Evolutionary conservation across 2,797 vertebrate species (phyloP).

Genomic region (Paramormyrops hopkinsi): DNA sequence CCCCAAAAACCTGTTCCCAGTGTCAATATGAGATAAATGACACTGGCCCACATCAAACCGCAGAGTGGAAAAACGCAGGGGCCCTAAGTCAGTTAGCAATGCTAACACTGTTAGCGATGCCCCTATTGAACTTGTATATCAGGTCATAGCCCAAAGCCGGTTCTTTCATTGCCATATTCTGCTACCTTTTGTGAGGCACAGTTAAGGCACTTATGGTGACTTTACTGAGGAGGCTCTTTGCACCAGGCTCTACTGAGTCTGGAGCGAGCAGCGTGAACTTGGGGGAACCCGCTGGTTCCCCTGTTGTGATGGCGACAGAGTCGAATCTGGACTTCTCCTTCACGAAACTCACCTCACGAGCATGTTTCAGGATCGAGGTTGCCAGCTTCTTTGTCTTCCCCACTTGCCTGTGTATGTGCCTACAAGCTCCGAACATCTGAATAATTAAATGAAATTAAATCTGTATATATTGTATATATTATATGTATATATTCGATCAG

Average conservation of each 20-base stretch:
- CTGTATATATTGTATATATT: background rate
- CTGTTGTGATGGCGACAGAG: background rate
- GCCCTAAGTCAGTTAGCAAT: background rate
- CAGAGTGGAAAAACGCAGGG: background rate
- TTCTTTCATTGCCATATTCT: background rate
- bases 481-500: background rate
- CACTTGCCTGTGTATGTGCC: background rate
- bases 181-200: background rate
- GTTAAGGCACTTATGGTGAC: background rate
- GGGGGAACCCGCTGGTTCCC: background rate
- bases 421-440: background rate
- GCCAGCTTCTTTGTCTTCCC: background rate
- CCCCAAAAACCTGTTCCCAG: background rate
- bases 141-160: background rate
- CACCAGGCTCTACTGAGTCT: background rate
- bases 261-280: background rate
- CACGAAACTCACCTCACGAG: background rate
- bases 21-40: background rate
- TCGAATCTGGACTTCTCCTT: background rate
- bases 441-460: background rate
- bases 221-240: background rate
- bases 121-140: background rate
- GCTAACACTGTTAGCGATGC: background rate
- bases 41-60: background rate
- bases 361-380: background rate